phyloP scores from a whole-genome alignment of 2,888 invertebrate genomes.

The Osedax fenrisi region DNA sequence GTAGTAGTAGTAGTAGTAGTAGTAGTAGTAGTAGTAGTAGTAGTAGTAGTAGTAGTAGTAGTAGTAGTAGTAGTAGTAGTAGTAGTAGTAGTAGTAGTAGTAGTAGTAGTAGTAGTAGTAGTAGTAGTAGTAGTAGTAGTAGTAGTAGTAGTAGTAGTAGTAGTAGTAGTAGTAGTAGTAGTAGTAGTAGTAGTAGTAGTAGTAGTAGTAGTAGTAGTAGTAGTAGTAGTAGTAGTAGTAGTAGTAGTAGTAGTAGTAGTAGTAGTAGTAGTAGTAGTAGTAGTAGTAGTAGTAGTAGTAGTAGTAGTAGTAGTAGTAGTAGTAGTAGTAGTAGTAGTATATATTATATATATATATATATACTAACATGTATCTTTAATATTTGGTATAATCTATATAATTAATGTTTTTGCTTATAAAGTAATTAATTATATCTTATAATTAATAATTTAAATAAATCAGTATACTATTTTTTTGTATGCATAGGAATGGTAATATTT shows the following conservation, averaged over 20 bases:
- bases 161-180: constrained; percentile 10
- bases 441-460: too few relatives aligned
- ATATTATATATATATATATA: too few relatives aligned
- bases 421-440: too few relatives aligned
- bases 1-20: constrained; percentile 4
- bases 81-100: constrained; percentile 7
- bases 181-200: constrained; percentile 10
- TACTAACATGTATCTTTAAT: too few relatives aligned
- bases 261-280: constrained; percentile 6
- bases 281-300: constrained; percentile 4
- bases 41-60: constrained; percentile 10
- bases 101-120: constrained; percentile 7
- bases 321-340: too few relatives aligned
- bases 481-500: too few relatives aligned
- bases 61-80: constrained; percentile 10
- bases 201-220: constrained; percentile 7
- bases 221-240: constrained; percentile 7
- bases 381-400: too few relatives aligned
- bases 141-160: constrained; percentile 7
- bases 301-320: constrained; percentile 4
- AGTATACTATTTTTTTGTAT: too few relatives aligned
- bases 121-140: constrained; percentile 7
- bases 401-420: too few relatives aligned
- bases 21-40: constrained; percentile 7
- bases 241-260: constrained; percentile 10